These are phyloP conservation scores for Aramus guarauna DNA, from an alignment of 2,113 vertebrate genomes.

Conservation along the genomic window DNA sequence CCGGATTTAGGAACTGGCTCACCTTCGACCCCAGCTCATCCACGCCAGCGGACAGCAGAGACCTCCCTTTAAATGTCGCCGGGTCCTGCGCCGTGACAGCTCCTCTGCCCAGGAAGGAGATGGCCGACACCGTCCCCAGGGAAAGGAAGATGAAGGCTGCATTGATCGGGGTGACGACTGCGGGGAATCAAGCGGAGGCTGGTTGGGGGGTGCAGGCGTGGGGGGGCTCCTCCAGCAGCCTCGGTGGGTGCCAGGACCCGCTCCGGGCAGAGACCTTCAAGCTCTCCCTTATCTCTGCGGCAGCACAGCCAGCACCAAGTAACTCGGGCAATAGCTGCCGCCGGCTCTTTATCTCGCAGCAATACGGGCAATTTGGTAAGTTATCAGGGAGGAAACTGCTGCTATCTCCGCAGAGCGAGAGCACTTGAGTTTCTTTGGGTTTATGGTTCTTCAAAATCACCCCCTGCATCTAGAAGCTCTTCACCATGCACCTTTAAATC, in stretches of 20 bases:
- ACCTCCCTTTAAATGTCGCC: slow-evolving; percentile 64
- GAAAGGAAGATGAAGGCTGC: slow-evolving; percentile 67
- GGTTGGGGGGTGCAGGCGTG: no score
- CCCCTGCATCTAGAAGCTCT: not conserved
- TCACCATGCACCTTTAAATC: not conserved
- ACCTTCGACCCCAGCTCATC: slow-evolving; percentile 57
- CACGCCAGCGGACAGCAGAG: slow-evolving; percentile 67
- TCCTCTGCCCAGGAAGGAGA: slow-evolving; percentile 12
- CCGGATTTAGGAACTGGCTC: not conserved
- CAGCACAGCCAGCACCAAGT: not conserved
- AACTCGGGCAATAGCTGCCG: not conserved
- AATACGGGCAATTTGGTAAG: not conserved
- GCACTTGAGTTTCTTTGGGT: not conserved
- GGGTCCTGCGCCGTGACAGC: not conserved
- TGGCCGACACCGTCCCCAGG: slow-evolving; percentile 49
- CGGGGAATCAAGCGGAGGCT: not conserved
- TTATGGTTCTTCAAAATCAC: not conserved
- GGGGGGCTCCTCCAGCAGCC: not conserved
- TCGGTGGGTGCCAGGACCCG: not conserved
- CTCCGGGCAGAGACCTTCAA: not conserved
- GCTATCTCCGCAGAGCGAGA: not conserved
- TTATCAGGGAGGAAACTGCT: not conserved
- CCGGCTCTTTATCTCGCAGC: not conserved
- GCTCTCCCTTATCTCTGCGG: not conserved
- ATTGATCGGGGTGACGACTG: slow-evolving; percentile 70